Percentiles rank a stretch among this genome's conserved stretches.
Evolutionary conservation across 2,888 invertebrate species (phyloP).

Genomic region (Stenodera caucasica): DNA sequence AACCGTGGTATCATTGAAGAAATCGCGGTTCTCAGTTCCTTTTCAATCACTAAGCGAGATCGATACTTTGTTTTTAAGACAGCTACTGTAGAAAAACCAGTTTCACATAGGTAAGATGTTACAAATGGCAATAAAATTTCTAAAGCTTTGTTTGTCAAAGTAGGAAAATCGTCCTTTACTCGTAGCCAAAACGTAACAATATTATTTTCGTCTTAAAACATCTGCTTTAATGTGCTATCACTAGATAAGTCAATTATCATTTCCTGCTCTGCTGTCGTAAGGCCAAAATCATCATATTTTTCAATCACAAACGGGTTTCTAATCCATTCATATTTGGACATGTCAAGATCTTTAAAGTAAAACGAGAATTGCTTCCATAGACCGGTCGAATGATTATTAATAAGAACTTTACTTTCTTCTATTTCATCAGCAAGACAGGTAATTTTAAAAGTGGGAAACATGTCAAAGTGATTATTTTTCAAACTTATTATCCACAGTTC

Average conservation of each 20-base stretch:
- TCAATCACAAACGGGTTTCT: slow-evolving; percentile 25
- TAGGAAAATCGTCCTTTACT: slow-evolving; percentile 18
- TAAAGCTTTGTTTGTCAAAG: neutral
- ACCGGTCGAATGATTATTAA: slow-evolving; percentile 26
- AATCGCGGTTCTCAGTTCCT: slow-evolving; percentile 28
- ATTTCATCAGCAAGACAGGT: slow-evolving; percentile 23
- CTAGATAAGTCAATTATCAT: too few species aligned
- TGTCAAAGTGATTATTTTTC: neutral
- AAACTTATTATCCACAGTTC: neutral
- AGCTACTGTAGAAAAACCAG: neutral
- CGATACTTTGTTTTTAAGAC: slow-evolving; percentile 9
- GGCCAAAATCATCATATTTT: slow-evolving; percentile 25
- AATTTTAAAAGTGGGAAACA: slow-evolving; percentile 20
- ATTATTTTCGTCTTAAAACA: slow-evolving; percentile 28
- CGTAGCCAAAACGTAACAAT: slow-evolving; percentile 30
- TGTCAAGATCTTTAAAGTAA: slow-evolving; percentile 26
- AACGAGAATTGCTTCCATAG: slow-evolving; percentile 24
- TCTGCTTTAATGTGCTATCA: slow-evolving; percentile 12
- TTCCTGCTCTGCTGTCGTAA: slow-evolving; percentile 20
- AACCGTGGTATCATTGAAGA: slow-evolving; percentile 26
- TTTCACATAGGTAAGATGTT: neutral
- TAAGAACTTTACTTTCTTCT: slow-evolving; percentile 24
- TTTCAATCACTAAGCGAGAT: slow-evolving; percentile 21
- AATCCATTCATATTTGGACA: slow-evolving; percentile 25
- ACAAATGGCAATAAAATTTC: neutral